Evolutionary conservation across 2,888 invertebrate genomes (phyloP).

Genomic region (Tineola bisselliella): DNA sequence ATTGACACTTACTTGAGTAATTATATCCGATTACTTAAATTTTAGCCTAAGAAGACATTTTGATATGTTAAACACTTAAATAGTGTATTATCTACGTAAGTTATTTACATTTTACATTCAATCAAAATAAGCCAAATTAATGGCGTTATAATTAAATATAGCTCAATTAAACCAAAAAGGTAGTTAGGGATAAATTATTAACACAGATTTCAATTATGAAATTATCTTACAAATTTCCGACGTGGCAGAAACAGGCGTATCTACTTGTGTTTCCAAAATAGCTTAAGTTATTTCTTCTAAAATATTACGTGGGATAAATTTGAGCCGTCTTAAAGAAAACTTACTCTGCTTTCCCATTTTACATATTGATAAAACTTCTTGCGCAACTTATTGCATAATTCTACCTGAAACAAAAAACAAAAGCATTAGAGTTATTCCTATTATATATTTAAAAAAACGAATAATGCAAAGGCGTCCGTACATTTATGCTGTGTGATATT

Average conservation of each 20-base stretch:
- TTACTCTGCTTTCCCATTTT: constrained; percentile 27
- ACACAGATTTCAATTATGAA: background rate
- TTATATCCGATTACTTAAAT: too few relatives aligned
- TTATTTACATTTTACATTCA: background rate
- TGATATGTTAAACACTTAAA: background rate
- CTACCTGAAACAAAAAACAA: constrained; percentile 67
- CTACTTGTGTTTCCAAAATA: background rate
- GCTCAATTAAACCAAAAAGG: background rate
- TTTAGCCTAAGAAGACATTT: too few relatives aligned
- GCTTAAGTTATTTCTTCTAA: background rate
- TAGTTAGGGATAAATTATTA: background rate
- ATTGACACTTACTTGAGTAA: too few relatives aligned
- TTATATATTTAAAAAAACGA: background rate
- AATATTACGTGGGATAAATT: background rate
- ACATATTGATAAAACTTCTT: constrained; percentile 40
- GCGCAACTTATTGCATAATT: constrained; percentile 66
- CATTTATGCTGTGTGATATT: background rate
- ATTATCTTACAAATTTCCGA: background rate
- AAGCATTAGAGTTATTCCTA: constrained; percentile 43
- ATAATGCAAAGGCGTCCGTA: background rate
- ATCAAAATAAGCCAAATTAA: background rate
- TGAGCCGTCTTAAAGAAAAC: constrained; percentile 21
- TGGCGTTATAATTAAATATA: background rate
- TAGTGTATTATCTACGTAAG: background rate
- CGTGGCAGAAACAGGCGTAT: background rate